Conservation (phyloP, 2,888 invertebrate genomes). For the Galerucella calmariensis region DNA sequence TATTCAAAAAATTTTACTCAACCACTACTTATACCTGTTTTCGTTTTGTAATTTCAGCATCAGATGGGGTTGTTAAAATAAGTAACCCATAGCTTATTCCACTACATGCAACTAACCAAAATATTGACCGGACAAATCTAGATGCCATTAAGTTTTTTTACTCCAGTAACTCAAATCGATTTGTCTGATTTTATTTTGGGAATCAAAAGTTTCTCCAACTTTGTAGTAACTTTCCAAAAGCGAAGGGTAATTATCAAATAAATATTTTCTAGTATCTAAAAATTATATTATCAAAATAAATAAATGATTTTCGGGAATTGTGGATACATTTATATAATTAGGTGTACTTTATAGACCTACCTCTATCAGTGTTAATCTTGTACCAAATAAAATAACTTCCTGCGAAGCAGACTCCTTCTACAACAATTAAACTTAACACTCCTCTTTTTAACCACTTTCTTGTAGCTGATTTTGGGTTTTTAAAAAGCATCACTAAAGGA, state of each 20-base stretch:
- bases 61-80: slow-evolving; percentile 68
- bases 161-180: slow-evolving; percentile 71
- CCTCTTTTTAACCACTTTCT: slow-evolving; percentile 65
- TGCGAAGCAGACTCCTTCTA: slow-evolving; percentile 71
- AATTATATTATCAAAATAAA: slow-evolving; percentile 19
- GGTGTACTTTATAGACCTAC: slow-evolving; percentile 64
- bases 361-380: slow-evolving; percentile 77
- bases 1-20: not conserved
- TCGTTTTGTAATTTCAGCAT: slow-evolving; percentile 52
- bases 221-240: slow-evolving; percentile 77
- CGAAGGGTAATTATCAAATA: slow-evolving; percentile 74
- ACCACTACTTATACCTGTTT: slow-evolving; percentile 42
- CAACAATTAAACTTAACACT: slow-evolving; percentile 69
- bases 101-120: slow-evolving; percentile 72
- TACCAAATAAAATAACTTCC: slow-evolving; percentile 74
- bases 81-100: slow-evolving; percentile 72
- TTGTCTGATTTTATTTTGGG: slow-evolving; percentile 66
- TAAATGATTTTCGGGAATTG: slow-evolving; percentile 11
- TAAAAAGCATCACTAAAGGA: slow-evolving; percentile 71
- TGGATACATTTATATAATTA: not conserved
- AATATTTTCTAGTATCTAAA: slow-evolving; percentile 78
- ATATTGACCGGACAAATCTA: slow-evolving; percentile 63
- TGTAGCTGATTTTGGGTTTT: slow-evolving; percentile 70
- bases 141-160: slow-evolving; percentile 65
- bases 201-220: slow-evolving; percentile 73